phyloP scores from a whole-genome alignment of 2,888 invertebrate species.

The Pemphredon lugubris region DNA sequence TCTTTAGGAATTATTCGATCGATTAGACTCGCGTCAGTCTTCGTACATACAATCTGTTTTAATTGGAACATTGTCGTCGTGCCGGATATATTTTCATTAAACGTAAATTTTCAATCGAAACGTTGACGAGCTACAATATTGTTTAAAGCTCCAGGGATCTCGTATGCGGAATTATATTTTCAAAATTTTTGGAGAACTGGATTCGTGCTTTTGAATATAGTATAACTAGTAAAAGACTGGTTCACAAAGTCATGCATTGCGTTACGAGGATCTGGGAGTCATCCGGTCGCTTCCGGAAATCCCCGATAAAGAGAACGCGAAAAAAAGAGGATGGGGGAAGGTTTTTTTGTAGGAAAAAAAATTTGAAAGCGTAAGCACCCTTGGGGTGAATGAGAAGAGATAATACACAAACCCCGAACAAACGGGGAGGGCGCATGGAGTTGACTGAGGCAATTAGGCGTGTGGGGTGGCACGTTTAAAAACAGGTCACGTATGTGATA shows the following conservation, averaged over 20 bases:
- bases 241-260: background rate
- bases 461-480: constrained; percentile 18
- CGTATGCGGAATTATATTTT: background rate
- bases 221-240: background rate
- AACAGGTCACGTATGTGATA: constrained; percentile 28
- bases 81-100: too few species aligned
- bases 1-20: constrained; percentile 38
- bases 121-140: too few species aligned
- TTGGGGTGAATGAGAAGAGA: constrained; percentile 21
- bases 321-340: constrained; percentile 8
- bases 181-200: background rate
- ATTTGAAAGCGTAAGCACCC: constrained; percentile 8
- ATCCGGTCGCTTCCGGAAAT: constrained; percentile 20
- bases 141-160: too few species aligned
- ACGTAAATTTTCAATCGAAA: too few species aligned
- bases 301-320: background rate
- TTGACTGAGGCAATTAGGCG: constrained; percentile 39
- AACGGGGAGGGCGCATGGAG: constrained; percentile 31
- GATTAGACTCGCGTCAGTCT: constrained; percentile 45
- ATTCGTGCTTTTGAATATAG: too few species aligned
- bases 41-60: background rate
- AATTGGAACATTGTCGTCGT: background rate
- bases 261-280: constrained; percentile 5
- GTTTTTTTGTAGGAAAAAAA: constrained; percentile 1
- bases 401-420: constrained; percentile 33